Conservation (phyloP, 2,888 invertebrate genomes). For the Acrobasis consociella region DNA sequence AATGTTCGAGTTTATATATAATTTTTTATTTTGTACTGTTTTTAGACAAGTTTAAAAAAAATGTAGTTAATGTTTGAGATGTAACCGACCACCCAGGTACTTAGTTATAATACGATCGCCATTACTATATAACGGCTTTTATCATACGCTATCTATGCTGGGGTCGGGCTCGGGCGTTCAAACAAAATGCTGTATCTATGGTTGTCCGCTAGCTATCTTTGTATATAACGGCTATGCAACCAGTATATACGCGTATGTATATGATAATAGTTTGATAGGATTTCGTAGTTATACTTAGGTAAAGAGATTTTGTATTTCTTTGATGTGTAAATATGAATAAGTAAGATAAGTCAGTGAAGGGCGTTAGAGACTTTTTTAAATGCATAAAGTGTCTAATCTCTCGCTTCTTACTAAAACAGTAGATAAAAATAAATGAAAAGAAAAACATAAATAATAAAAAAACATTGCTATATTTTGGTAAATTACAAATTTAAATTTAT, state of each 20-base stretch:
- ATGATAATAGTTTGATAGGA: not conserved
- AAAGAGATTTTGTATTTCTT: too few relatives aligned
- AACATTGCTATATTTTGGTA: too few relatives aligned
- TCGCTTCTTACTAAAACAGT: too few relatives aligned
- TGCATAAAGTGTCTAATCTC: too few relatives aligned
- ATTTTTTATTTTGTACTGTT: too few relatives aligned
- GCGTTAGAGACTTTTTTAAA: not conserved
- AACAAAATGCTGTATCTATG: constrained; percentile 12
- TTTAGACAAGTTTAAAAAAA: too few relatives aligned
- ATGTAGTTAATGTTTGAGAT: too few relatives aligned
- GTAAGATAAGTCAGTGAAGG: not conserved
- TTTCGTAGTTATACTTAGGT: not conserved
- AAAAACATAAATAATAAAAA: too few relatives aligned
- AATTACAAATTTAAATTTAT: too few relatives aligned
- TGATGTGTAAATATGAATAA: not conserved
- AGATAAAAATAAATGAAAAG: too few relatives aligned
- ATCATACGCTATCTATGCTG: not conserved
- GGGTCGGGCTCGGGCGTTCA: constrained; percentile 3
- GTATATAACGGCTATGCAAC: not conserved
- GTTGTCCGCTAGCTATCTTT: not conserved
- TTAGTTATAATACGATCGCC: not conserved
- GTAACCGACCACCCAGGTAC: too few relatives aligned
- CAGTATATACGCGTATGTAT: not conserved
- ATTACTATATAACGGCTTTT: constrained; percentile 7
- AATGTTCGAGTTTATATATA: too few relatives aligned